phyloP scores from a whole-genome alignment of 2,888 invertebrate genomes.

The Dryococelus australis region DNA sequence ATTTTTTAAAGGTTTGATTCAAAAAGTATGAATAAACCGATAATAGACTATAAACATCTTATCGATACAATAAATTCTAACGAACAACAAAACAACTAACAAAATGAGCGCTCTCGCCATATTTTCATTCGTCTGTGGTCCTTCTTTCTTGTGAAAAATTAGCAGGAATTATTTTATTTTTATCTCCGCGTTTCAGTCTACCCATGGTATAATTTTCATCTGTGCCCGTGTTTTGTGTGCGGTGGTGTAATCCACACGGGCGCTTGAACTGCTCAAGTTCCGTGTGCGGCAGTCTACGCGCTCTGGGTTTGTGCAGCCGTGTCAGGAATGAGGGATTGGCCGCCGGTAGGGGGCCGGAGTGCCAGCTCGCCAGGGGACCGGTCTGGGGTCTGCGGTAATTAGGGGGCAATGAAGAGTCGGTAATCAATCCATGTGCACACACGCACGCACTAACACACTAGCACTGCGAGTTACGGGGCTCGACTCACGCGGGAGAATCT shows the following conservation, averaged over 20 bases:
- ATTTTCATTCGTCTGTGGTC: too few species aligned
- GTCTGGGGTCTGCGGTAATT: background rate
- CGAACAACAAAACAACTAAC: too few species aligned
- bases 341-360: background rate
- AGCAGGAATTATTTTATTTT: too few species aligned
- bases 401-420: background rate
- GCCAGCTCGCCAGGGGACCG: conserved; percentile 3
- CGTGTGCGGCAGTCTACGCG: background rate
- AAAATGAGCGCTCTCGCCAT: too few species aligned
- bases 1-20: too few species aligned
- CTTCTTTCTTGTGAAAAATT: too few species aligned
- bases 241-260: background rate
- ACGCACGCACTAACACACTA: background rate
- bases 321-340: conserved; percentile 8
- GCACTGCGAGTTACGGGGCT: background rate
- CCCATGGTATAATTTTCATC: background rate
- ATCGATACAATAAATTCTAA: too few species aligned
- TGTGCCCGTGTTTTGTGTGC: background rate
- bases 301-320: background rate
- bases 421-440: conserved; percentile 11
- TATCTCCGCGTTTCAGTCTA: too few species aligned
- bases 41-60: too few species aligned
- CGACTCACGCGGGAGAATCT: background rate
- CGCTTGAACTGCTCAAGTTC: background rate
- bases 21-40: too few species aligned